Conservation (phyloP, 2,888 invertebrate genomes). For the Perithous albicinctus region DNA sequence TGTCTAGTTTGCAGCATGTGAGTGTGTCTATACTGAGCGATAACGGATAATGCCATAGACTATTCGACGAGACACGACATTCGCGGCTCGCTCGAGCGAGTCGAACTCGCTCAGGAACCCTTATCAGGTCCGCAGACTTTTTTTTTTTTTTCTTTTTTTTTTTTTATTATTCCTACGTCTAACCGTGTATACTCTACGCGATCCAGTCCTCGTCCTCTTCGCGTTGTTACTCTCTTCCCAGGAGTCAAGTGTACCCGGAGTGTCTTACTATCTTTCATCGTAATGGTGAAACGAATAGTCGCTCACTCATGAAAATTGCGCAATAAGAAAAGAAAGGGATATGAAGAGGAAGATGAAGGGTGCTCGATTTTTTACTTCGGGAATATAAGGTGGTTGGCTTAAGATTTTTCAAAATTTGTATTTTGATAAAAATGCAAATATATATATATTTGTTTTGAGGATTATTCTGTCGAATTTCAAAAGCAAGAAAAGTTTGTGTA, state of each 20-base stretch:
- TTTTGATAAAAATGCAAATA: too few relatives aligned
- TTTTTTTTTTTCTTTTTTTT: too few relatives aligned
- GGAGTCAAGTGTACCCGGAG: constrained; percentile 13
- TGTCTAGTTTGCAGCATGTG: constrained; percentile 20
- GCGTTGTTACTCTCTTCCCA: background rate
- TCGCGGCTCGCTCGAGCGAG: background rate
- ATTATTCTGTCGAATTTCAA: too few relatives aligned
- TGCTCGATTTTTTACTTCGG: background rate
- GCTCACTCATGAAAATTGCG: background rate
- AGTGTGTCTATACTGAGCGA: constrained; percentile 12
- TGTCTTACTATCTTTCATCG: constrained; percentile 4
- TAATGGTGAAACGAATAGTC: background rate
- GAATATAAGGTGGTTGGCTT: too few relatives aligned
- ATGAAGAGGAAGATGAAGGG: too few relatives aligned
- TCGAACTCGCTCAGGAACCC: constrained; percentile 33
- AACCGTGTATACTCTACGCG: background rate
- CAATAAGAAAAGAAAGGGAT: constrained; percentile 7
- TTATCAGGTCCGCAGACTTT: constrained; percentile 14
- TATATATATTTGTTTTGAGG: too few relatives aligned
- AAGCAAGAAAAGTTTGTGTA: too few relatives aligned
- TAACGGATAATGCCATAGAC: constrained; percentile 34
- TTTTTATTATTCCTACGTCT: too few relatives aligned
- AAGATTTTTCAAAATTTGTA: too few relatives aligned
- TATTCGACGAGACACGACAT: constrained; percentile 18
- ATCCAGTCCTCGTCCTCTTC: constrained; percentile 4